Conservation (phyloP, 2,113 vertebrate species). For the Peromyscus californicus region DNA sequence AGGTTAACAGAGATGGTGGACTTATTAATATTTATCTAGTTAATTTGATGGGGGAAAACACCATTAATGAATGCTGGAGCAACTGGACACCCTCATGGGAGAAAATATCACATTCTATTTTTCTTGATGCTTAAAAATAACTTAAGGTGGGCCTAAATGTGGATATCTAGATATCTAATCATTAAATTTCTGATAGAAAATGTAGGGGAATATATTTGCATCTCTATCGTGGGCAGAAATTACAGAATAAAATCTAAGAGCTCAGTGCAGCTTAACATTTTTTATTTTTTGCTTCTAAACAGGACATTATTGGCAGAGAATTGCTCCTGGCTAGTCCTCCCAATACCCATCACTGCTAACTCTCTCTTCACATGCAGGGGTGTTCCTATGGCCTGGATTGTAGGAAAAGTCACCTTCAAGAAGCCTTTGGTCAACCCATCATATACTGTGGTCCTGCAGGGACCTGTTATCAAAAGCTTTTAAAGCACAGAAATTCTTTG, state of each 20-base stretch:
- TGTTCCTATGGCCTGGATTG: slow-evolving; percentile 55
- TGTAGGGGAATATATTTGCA: background rate
- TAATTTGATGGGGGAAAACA: background rate
- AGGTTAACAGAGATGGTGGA: background rate
- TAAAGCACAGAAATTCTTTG: slow-evolving; percentile 74
- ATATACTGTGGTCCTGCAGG: slow-evolving; percentile 56
- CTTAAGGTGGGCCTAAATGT: background rate
- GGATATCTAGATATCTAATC: background rate
- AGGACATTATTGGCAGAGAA: background rate
- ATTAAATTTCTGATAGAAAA: background rate
- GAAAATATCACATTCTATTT: background rate
- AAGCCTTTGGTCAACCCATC: slow-evolving; percentile 18
- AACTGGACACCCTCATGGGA: background rate
- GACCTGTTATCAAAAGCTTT: slow-evolving; percentile 73
- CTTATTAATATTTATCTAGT: background rate
- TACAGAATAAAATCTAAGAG: background rate
- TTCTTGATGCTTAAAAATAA: background rate
- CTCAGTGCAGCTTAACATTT: background rate
- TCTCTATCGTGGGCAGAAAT: background rate
- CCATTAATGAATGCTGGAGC: background rate
- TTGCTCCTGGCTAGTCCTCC: background rate
- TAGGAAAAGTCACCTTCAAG: background rate
- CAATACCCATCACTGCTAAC: background rate
- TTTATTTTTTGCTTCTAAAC: background rate
- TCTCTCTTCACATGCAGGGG: background rate